Evolutionary conservation across 2,888 invertebrate genomes (phyloP), one percentile per base, ranked within the genome.

Genomic region (Drosophila longiperda): DNA sequence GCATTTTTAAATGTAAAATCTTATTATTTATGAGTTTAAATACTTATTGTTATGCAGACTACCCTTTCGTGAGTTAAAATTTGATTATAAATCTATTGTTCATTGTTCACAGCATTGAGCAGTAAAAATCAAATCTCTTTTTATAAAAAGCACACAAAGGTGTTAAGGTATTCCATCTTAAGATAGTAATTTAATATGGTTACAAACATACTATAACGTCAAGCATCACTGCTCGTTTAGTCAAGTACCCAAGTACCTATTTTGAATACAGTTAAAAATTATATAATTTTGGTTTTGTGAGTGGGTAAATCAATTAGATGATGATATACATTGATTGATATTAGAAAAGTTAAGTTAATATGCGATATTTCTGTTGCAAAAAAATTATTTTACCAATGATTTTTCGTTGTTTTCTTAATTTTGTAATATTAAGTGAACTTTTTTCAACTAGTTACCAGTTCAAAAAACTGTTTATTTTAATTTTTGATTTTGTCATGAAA

Each of bases 141-240:
- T 29, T 15, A 29, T n/a, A 11, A 12, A 40, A 17, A 7, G 11
- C 11, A 33, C 6, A 11, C 42, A 32, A 61, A 40, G 2, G 58
- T n/a, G 58, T 58, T 58, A 38, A 36, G 49, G 7, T 38, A 49
- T 15, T 60, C 20, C 12, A 57, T 15, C 8, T 48, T 45, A 45
- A 8, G 45, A 74, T 26, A 69, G 78, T 40, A 38, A 40, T 15
- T 23, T 49, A 70, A 33, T 33, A 45, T 49, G 50, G 42, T 60
- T 36, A n/a, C 45, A 52, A 63, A 52, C 29, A 49, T 50, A 45
- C n/a, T 63, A 26, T 50, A 66, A 53, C 48, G 71, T 80, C 57
- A 59, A 40, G 80, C 80, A 50, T 62, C 49, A 71, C 45, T 75
- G 83, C 15, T 20, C 54, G 32, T 20, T 38, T 45, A 8, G 15